phyloP scores from a whole-genome alignment of 1,140 invertebrate genomes.

The Drosophila pseudoananassae region DNA sequence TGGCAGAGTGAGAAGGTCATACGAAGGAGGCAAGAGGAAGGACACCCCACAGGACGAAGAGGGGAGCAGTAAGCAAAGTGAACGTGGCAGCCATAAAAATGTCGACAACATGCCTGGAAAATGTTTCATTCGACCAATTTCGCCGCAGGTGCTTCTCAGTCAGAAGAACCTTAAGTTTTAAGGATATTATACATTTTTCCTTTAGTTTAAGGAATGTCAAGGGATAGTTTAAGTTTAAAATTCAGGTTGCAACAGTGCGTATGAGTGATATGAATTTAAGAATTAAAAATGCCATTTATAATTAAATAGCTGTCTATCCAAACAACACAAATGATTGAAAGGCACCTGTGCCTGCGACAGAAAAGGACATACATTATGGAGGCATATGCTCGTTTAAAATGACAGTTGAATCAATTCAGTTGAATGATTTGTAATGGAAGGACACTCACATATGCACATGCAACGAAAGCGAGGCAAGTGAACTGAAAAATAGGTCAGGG shows the following conservation, averaged over 20 bases:
- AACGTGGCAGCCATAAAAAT: conserved; percentile 68
- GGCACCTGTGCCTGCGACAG: conserved; percentile 13
- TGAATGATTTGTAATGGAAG: conserved; percentile 17
- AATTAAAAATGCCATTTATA: no score
- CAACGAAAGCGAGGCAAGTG: neutral
- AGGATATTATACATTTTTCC: neutral
- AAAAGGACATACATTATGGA: conserved; percentile 30
- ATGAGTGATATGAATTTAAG: no score
- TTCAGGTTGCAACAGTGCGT: no score
- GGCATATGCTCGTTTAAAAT: conserved; percentile 50
- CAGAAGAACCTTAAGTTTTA: conserved; percentile 1
- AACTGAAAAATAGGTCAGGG: conserved; percentile 56
- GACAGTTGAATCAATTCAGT: conserved; percentile 60
- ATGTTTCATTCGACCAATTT: conserved; percentile 47
- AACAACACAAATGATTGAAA: conserved; percentile 16
- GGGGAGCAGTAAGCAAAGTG: conserved; percentile 16
- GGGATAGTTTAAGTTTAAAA: no score
- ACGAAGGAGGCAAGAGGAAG: neutral
- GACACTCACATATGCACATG: neutral
- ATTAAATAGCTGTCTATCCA: neutral
- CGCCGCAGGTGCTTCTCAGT: conserved; percentile 35
- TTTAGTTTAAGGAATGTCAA: neutral
- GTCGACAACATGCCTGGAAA: conserved; percentile 73
- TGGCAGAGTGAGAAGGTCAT: conserved; percentile 19
- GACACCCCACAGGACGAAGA: neutral